These are phyloP conservation scores for Pteromalus puparum DNA, from an alignment of 1,140 invertebrate genomes.

Conservation along the genomic window DNA sequence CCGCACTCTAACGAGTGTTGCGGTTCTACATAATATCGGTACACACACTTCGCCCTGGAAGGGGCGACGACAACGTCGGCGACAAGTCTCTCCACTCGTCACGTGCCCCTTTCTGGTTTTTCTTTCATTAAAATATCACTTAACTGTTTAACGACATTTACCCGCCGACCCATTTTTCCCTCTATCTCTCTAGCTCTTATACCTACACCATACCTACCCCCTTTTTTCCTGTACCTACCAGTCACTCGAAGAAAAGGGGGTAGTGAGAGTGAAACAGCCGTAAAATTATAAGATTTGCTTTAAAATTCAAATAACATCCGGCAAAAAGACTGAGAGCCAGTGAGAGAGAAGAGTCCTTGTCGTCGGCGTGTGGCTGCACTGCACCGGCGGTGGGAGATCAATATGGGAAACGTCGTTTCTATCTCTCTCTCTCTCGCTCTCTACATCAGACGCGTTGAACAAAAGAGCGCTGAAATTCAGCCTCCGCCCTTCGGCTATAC, in stretches of 20 bases:
- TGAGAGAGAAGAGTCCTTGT: background rate
- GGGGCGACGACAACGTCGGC: background rate
- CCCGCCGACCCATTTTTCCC: slow-evolving; percentile 19
- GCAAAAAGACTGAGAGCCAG: background rate
- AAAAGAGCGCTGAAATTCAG: background rate
- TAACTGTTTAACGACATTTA: slow-evolving; percentile 26
- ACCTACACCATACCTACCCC: background rate
- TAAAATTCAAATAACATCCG: background rate
- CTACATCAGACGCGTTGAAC: background rate
- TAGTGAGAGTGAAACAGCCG: background rate
- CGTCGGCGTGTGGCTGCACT: background rate
- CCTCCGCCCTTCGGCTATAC: background rate
- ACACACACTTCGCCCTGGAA: background rate
- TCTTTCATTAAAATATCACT: slow-evolving; percentile 35
- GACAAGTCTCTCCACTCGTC: background rate
- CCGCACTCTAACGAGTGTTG: background rate
- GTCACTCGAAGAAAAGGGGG: background rate
- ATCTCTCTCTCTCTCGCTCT: too few relatives aligned
- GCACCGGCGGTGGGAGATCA: background rate
- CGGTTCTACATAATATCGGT: background rate
- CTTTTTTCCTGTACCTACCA: background rate
- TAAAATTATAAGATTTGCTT: background rate
- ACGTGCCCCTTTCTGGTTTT: background rate
- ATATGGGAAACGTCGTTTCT: background rate
- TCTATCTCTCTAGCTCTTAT: background rate